Percentiles rank a stretch among this genome's conserved stretches.
These are phyloP conservation scores for Caranx ignobilis DNA, from an alignment of 2,113 vertebrate genomes.

Conservation along the genomic window DNA sequence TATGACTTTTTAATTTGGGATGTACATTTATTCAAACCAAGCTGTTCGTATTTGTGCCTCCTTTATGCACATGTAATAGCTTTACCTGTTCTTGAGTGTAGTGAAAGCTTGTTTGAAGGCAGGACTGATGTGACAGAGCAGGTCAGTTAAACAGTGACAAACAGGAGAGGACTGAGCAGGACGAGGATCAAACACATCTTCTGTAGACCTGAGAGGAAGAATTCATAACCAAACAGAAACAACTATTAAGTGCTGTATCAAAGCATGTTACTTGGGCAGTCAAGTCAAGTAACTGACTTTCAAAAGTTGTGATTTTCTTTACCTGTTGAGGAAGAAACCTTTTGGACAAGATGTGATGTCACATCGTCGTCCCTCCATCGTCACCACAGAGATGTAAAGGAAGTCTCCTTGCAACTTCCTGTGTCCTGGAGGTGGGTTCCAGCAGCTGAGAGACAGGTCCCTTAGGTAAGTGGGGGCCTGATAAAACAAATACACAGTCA, in stretches of 20 bases:
- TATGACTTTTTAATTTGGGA: background rate
- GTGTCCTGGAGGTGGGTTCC: conserved; percentile 88
- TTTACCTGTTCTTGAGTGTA: conserved; percentile 79
- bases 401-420: conserved; percentile 89
- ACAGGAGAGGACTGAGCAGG: conserved; percentile 79
- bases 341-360: conserved; percentile 86
- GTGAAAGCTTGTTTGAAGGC: conserved; percentile 81
- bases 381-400: conserved; percentile 84
- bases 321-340: conserved; percentile 88
- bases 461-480: conserved; percentile 80
- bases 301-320: background rate
- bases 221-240: background rate
- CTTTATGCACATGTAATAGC: background rate
- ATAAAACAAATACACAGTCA: conserved; percentile 16
- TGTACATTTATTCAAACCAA: background rate
- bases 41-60: background rate
- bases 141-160: conserved; percentile 83
- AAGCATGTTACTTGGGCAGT: too few species aligned
- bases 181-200: conserved; percentile 83
- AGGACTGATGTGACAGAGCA: conserved; percentile 84
- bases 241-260: too few species aligned
- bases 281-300: background rate
- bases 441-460: conserved; percentile 86
- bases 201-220: conserved; percentile 78
- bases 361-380: conserved; percentile 83